Base-by-base conservation (phyloP, 2,113 vertebrate genomes). In the Spea multiplicata region DNA sequence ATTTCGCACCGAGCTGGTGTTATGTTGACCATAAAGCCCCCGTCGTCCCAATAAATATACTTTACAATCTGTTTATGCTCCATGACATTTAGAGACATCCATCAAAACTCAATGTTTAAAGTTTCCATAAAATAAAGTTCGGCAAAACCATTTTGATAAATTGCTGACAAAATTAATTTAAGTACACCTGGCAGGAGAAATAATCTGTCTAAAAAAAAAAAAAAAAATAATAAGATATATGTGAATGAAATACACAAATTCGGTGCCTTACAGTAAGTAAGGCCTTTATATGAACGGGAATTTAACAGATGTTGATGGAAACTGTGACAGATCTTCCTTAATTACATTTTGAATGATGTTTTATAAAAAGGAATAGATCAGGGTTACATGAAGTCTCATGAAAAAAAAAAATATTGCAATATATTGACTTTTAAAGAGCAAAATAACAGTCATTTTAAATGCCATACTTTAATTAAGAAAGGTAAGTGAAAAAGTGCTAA, bases 81-180 rank as follows among this genome's bases (percentile, higher is more conserved):
- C 57, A 16, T 67, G 75, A 70, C 75, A 77, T 77, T 77, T 68
- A 55, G 47, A 67, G 74, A 14, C 74, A 57, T 76, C 67, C 75
- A 44, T 77, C 75, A 77, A 77, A 70, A 77, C 44, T 48, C 70
- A 77, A 77, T 70, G 66, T 77, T 77, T 77, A 47, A 30, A 70
- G 44, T 77, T 77, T 77, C 66, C 66, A 70, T 77, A 77, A 77
- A 77, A 53, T 70, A 77, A 77, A 71, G 75, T 77, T 77, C 66
- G 71, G 14, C 45, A 30, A 71, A 77, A 76, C 45, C 67, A 50
- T 77, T 77, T 64, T 66, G 62, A 68, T 77, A 77, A 71, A 77
- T 64, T 71, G 55, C 75, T 71, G 75, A 64, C 66, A 61, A 64
- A 77, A 71, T 59, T 49, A n/a, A 48, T 76, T 68, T 68, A 53